A percentile compares a stretch with the other conserved stretches of the same genome.
phyloP scores from a whole-genome alignment of 1,140 invertebrate species.

The Solen grandis region DNA sequence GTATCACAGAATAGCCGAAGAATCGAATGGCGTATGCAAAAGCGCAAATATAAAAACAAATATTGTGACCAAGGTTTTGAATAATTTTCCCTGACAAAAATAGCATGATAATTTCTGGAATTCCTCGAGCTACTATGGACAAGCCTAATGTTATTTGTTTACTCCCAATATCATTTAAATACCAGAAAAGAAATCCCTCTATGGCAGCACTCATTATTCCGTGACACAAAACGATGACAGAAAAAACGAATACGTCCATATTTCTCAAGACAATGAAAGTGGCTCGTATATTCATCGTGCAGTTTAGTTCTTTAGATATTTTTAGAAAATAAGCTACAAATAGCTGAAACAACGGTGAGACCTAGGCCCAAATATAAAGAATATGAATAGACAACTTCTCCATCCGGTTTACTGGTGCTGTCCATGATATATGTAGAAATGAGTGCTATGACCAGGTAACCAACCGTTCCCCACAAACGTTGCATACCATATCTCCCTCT shows the following conservation, averaged over 20 bases:
- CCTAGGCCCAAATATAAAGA: slow-evolving; percentile 71
- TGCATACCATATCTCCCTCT: slow-evolving; percentile 60
- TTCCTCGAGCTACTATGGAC: slow-evolving; percentile 89
- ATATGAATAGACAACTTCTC: slow-evolving; percentile 61
- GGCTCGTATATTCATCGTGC: slow-evolving; percentile 62
- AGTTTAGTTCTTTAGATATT: slow-evolving; percentile 61
- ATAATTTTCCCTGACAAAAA: slow-evolving; percentile 89
- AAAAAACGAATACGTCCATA: slow-evolving; percentile 76
- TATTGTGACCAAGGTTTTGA: slow-evolving; percentile 90
- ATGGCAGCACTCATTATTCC: slow-evolving; percentile 92
- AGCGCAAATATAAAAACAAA: slow-evolving; percentile 91
- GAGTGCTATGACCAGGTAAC: slow-evolving; percentile 67
- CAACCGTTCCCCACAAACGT: slow-evolving; percentile 67
- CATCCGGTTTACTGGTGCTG: slow-evolving; percentile 38
- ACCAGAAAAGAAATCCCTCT: slow-evolving; percentile 95
- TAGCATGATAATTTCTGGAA: slow-evolving; percentile 91
- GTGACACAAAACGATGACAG: slow-evolving; percentile 89
- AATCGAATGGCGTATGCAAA: slow-evolving; percentile 89
- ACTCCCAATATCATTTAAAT: slow-evolving; percentile 86
- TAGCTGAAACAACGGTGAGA: slow-evolving; percentile 57
- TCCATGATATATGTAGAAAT: slow-evolving; percentile 73
- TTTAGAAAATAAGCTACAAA: slow-evolving; percentile 63
- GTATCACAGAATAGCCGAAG: slow-evolving; percentile 90
- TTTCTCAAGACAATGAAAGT: slow-evolving; percentile 57
- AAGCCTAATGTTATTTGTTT: slow-evolving; percentile 92